phyloP scores from a whole-genome alignment of 2,113 vertebrate species.

The Otolemur garnettii region DNA sequence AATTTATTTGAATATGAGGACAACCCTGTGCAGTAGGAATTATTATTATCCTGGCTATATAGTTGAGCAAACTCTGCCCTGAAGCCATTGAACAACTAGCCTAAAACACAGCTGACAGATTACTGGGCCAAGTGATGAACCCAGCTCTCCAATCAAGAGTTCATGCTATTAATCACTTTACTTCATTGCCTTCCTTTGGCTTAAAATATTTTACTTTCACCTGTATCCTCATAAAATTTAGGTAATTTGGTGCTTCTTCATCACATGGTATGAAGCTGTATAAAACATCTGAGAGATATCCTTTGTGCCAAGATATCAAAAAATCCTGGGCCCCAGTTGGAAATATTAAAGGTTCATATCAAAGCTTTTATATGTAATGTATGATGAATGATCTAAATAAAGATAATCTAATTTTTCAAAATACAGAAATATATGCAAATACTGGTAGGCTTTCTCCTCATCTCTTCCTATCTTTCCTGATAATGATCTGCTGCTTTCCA shows the following conservation, averaged over 20 bases:
- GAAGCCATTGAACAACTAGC: not conserved
- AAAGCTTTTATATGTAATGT: not conserved
- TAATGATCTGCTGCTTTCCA: not conserved
- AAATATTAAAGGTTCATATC: not conserved
- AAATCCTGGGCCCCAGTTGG: not conserved
- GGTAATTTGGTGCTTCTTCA: not conserved
- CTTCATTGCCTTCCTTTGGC: not conserved
- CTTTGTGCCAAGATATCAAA: not conserved
- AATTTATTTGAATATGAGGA: not conserved
- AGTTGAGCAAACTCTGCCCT: not conserved
- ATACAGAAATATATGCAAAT: not conserved
- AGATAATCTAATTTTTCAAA: not conserved
- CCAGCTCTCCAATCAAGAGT: no score
- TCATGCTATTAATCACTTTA: not conserved
- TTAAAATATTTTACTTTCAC: not conserved
- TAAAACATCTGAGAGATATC: not conserved
- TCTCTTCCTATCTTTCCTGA: not conserved
- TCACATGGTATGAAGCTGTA: not conserved
- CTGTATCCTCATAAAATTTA: not conserved
- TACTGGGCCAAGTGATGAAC: not conserved
- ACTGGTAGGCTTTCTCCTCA: not conserved
- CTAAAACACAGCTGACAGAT: not conserved
- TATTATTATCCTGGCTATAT: not conserved
- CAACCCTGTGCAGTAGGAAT: not conserved
- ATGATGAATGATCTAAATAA: not conserved